A percentile compares a stretch with the other conserved stretches of the same genome.
Evolutionary conservation across 2,797 vertebrate species (phyloP).

Genomic region (Peromyscus attwateri): DNA sequence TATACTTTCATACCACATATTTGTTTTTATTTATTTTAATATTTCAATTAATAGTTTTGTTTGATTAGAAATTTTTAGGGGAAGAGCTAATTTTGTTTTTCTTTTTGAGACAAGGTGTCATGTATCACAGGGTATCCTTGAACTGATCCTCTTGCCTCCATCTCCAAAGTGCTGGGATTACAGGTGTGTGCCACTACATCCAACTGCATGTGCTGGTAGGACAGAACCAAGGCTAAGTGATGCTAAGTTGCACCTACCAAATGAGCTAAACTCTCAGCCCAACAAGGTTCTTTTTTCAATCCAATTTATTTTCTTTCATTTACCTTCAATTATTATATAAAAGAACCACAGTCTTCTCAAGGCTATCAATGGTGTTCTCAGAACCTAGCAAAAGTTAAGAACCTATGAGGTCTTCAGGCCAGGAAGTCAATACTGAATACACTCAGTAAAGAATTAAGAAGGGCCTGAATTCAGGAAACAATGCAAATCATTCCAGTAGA

Average conservation of each 20-base stretch:
- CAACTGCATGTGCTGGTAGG: not conserved
- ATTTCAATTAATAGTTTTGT: conserved; percentile 22
- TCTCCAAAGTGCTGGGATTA: not conserved
- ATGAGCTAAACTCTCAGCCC: not conserved
- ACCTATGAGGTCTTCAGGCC: conserved; percentile 1
- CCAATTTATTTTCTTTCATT: conserved; percentile 23
- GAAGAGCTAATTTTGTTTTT: not conserved
- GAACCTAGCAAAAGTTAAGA: conserved; percentile 14
- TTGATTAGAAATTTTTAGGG: not conserved
- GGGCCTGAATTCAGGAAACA: conserved; percentile 38
- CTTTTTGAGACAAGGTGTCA: not conserved
- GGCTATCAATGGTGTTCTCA: not conserved
- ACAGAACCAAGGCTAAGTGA: not conserved
- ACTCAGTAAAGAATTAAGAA: conserved; percentile 29
- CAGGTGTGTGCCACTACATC: not conserved
- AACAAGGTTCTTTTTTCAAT: conserved; percentile 35
- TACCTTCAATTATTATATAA: conserved; percentile 46
- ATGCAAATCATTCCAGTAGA: conserved; percentile 22
- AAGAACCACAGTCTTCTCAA: conserved; percentile 6
- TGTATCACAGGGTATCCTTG: not conserved
- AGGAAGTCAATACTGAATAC: not conserved
- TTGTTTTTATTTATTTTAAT: conserved; percentile 29
- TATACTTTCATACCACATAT: not conserved
- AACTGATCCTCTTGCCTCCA: not conserved
- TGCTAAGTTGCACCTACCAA: not conserved